These are phyloP conservation scores for Trematomus bernacchii DNA, from an alignment of 2,797 vertebrate genomes.

Conservation along the genomic window DNA sequence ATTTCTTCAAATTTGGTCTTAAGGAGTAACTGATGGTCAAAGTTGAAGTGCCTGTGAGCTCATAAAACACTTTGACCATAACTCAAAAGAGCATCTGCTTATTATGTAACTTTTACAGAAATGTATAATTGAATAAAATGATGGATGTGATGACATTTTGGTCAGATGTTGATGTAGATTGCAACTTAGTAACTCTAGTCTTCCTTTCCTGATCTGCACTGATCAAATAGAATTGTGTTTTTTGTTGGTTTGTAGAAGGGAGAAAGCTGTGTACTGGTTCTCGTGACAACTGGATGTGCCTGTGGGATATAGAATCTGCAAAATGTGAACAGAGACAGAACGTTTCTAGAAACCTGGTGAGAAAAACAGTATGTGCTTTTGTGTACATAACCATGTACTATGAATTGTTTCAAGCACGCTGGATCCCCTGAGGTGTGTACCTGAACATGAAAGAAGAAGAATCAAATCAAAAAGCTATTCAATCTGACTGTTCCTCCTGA, in stretches of 20 bases:
- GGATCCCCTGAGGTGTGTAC: constrained; percentile 15
- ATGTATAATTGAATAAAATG: no score
- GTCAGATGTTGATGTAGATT: no score
- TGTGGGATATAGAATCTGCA: constrained; percentile 94
- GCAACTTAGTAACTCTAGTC: no score
- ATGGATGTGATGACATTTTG: no score
- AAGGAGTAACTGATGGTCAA: no score
- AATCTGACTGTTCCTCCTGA: constrained; percentile 10
- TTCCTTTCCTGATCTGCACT: not conserved
- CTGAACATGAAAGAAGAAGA: constrained; percentile 19
- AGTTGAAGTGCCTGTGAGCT: no score
- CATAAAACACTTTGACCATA: no score
- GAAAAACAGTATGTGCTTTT: constrained; percentile 33
- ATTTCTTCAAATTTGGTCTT: no score
- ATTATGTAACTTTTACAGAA: no score
- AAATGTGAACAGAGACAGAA: constrained; percentile 87
- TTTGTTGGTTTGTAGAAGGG: constrained; percentile 82
- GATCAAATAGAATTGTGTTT: constrained; percentile 20
- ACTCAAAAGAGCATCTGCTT: no score
- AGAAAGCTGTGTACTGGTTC: constrained; percentile 92
- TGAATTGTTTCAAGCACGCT: constrained; percentile 6
- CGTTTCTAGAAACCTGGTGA: constrained; percentile 95
- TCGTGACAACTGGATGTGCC: constrained; percentile 93
- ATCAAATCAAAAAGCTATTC: constrained; percentile 35
- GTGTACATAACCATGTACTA: not conserved